phyloP scores from a whole-genome alignment of 2,113 vertebrate species.

The Zapus hudsonius region DNA sequence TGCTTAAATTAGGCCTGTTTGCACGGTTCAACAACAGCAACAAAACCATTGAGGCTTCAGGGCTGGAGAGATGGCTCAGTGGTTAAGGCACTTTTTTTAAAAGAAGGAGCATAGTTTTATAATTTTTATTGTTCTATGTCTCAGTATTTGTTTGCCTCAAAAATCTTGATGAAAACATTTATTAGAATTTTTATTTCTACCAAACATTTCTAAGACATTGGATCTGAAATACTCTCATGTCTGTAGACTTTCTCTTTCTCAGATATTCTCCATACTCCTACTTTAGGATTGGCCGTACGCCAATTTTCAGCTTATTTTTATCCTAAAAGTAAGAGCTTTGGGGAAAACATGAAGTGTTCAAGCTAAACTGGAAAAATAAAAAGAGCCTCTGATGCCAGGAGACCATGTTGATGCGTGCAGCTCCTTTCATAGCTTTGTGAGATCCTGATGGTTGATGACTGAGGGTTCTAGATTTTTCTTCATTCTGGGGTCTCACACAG shows the following conservation, averaged over 20 bases:
- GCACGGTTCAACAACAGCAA: not conserved
- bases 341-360: not conserved
- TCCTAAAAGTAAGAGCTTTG: not conserved
- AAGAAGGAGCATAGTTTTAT: constrained; percentile 1
- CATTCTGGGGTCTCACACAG: not conserved
- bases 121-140: not conserved
- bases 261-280: no score
- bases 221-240: not conserved
- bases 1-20: not conserved
- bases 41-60: not conserved
- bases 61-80: no score
- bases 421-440: not conserved
- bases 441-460: not conserved
- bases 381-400: not conserved
- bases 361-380: not conserved
- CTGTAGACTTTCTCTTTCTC: not conserved
- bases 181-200: not conserved
- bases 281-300: not conserved
- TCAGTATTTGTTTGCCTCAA: not conserved
- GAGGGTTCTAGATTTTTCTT: not conserved
- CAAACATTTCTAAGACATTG: not conserved
- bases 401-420: not conserved
- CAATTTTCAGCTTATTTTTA: not conserved
- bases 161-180: not conserved
- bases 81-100: no score